phyloP scores from a whole-genome alignment of 64 coral and sea anemone genomes.

The Montipora foliosa region DNA sequence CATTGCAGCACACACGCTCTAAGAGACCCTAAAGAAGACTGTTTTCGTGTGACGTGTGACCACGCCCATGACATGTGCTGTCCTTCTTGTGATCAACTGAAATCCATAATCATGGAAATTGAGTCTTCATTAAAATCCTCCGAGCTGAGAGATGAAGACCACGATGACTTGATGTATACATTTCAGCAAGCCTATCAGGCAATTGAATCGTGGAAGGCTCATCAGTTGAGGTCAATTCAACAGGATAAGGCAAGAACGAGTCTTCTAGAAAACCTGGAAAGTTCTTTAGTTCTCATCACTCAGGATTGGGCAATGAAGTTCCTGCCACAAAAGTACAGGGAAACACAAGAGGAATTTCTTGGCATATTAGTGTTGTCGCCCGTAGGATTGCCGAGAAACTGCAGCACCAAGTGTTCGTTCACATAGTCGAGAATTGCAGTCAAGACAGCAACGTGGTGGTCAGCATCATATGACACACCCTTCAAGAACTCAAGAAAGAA shows the following conservation, averaged over 20 bases:
- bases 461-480: not conserved
- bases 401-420: not conserved
- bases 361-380: slow-evolving; percentile 10
- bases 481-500: not conserved
- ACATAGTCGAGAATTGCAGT: not conserved
- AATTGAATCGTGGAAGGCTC: slow-evolving; percentile 6
- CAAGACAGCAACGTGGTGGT: slow-evolving; percentile 15
- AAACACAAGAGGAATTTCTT: slow-evolving; percentile 20
- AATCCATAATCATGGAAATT: not conserved
- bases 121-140: not conserved
- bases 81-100: not conserved
- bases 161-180: not conserved
- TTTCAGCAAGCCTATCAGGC: not conserved
- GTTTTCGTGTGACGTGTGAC: not conserved
- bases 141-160: not conserved
- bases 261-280: slow-evolving; percentile 2
- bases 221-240: not conserved
- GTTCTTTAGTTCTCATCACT: not conserved
- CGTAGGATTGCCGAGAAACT: not conserved
- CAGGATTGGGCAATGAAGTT: slow-evolving; percentile 13
- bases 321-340: slow-evolving; percentile 22
- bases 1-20: slow-evolving; percentile 7
- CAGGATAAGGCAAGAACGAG: not conserved
- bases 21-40: slow-evolving; percentile 10
- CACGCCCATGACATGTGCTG: not conserved